phyloP scores from a whole-genome alignment of 2,888 invertebrate genomes.

The Lasioglossum oenotherae region DNA sequence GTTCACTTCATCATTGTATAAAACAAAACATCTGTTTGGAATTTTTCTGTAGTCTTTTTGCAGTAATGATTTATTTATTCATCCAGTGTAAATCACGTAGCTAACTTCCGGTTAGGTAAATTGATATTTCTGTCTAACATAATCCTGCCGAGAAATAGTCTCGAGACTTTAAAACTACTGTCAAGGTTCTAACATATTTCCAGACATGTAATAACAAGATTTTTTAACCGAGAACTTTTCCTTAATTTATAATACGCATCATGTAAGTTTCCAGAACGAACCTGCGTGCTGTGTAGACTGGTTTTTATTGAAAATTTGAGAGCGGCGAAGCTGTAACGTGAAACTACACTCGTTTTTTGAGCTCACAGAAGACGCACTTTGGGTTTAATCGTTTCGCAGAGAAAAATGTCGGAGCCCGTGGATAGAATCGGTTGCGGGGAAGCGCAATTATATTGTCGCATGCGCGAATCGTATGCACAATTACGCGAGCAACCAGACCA shows the following conservation, averaged over 20 bases:
- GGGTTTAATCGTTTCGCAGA: background rate
- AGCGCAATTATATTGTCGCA: constrained; percentile 26
- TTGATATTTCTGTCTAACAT: no score
- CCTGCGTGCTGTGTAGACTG: background rate
- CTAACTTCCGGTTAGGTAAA: no score
- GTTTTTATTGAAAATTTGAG: background rate
- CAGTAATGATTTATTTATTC: no score
- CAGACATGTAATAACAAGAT: no score
- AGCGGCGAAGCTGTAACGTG: background rate
- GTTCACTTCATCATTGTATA: background rate
- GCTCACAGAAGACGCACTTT: background rate
- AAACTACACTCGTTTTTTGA: background rate
- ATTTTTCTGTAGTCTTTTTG: background rate
- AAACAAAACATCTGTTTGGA: background rate
- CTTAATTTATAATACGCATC: background rate
- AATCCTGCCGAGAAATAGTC: no score
- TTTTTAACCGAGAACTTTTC: background rate
- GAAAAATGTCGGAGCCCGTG: background rate
- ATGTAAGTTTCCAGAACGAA: background rate
- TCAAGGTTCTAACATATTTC: no score
- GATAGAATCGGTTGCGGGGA: constrained; percentile 8
- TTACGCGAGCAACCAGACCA: constrained; percentile 45
- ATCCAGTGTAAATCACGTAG: no score
- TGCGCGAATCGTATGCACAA: constrained; percentile 32
- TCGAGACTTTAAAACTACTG: no score